Base-by-base conservation (phyloP, 2,113 vertebrate genomes). In the Spizaetus ornatus region DNA sequence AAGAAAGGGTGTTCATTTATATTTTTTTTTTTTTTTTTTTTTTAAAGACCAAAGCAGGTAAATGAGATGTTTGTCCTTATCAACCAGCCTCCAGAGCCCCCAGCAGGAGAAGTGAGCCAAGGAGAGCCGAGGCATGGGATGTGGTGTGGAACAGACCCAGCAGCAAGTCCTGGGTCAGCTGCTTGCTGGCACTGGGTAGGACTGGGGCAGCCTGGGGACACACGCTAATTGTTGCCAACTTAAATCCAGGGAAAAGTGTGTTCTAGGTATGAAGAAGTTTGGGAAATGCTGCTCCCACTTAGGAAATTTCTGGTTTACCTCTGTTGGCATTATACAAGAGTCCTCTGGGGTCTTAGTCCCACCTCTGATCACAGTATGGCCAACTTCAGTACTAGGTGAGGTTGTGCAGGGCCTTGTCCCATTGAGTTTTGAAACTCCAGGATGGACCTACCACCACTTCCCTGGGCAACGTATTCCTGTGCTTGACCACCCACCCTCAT, bases 141-240 rank as follows among this genome's bases (percentile, higher is more conserved):
- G 31, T 38, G 26, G 22, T 50, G 20, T 63, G 69, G 32, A 81
- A 82, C 26, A 78, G 45, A 78, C 8, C 23, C 38, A 74, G 55
- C 27, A 80, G 43, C 48, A 73, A 81, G 45, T 22, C 25, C 55
- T 78, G n/a, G 16, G 4, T 47, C 50, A 80, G 71, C 31, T 86
- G 59, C 27, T 47, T 26, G 11, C 34, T 63, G 58, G 18, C 48
- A 58, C 43, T 53, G 59, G 40, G 27, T 73, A 70, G 5, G 32
- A 61, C 13, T 66, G 18, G 26, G 32, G n/a, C n/a, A 88, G 59
- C 22, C 53, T 78, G 38, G 34, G 42, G 20, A 58, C 21, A 69
- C 10, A 32, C 0, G 0, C 5, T 32, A n/a, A 29, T 34, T 36
- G 31, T 7, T 86, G 45, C 7, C 22, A 47, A 26, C 17, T 31